Evolutionary conservation across 23 tunicate genomes (phyloP).

Genomic region (Diplosoma virens): DNA sequence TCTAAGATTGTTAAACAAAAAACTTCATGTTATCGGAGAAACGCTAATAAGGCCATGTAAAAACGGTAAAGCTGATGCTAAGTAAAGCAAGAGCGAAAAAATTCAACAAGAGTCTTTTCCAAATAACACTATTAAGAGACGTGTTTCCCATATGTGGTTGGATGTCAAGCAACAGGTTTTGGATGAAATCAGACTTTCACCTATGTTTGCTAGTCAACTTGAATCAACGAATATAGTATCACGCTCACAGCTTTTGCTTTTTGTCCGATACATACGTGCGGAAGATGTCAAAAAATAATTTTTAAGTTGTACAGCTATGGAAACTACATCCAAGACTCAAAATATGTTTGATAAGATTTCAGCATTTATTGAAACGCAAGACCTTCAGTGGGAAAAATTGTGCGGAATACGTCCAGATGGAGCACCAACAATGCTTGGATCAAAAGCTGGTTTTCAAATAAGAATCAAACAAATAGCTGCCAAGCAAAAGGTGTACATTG

Average conservation of each 20-base stretch:
- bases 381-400: slow-evolving; percentile 6
- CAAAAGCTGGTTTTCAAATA: slow-evolving; percentile 14
- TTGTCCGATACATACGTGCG: not conserved
- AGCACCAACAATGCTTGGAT: slow-evolving; percentile 23
- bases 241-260: slow-evolving; percentile 29
- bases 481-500: slow-evolving; percentile 19
- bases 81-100: not conserved
- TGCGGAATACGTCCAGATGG: slow-evolving; percentile 23
- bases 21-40: not conserved
- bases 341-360: not conserved
- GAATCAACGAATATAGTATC: slow-evolving; percentile 20
- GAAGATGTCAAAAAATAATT: slow-evolving; percentile 16
- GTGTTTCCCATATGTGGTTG: slow-evolving; percentile 6
- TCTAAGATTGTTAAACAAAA: not conserved
- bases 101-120: not conserved
- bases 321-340: not conserved
- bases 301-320: not conserved
- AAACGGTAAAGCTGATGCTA: not conserved
- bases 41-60: not conserved
- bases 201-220: slow-evolving; percentile 23
- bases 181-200: slow-evolving; percentile 10
- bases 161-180: not conserved
- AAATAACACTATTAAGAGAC: slow-evolving; percentile 11
- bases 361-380: not conserved
- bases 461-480: not conserved